Evolutionary conservation across 2,797 vertebrate species (phyloP), one percentile per base, ranked within the genome.

Genomic region (Lagodon rhomboides): DNA sequence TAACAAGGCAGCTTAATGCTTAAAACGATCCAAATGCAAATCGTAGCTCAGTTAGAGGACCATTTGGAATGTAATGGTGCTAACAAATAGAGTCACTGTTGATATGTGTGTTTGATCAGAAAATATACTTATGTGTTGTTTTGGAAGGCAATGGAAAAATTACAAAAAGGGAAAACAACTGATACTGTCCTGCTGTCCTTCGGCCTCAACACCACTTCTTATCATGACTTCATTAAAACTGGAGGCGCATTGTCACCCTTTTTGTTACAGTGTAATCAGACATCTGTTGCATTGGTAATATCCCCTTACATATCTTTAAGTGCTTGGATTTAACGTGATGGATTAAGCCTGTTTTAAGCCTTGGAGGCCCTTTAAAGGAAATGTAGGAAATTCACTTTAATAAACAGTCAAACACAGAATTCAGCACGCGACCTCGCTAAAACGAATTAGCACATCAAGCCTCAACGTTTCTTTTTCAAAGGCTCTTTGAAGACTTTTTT

Each of bases 401-500:
- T 23, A 44, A 50, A 54, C 15, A 13, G 54, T 75, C 46, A 60
- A 68, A 72, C 44, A 49, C n/a, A n/a, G 23, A 47, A 53, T 59
- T 51, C n/a, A n/a, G 44, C 10, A 44, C 17, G 9, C 41, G 43
- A 74, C n/a, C 59, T n/a, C 47, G 44, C 46, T 44, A 49, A 43
- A 59, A 50, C 41, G 16, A 78, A 63, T 68, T 15, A 53, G 25
- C 56, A 58, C 46, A 59, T 56, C 16, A 22, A 23, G 17, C 25
- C 17, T 59, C 9, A 50, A 49, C 20, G 3, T 20, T 59, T 70
- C 22, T 34, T 20, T 38, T 46, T 71, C 44, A 66, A 51, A 68
- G 62, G 49, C 18, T 69, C 55, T 75, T 69, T 69, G 64, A 73
- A 67, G 69, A 54, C 3, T 56, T 56, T 59, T 67, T 17, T 38